A percentile compares a stretch with the other conserved stretches of the same genome.
These are phyloP conservation scores for Physocephala rufipes DNA, from an alignment of 2,888 invertebrate genomes.

Conservation along the genomic window DNA sequence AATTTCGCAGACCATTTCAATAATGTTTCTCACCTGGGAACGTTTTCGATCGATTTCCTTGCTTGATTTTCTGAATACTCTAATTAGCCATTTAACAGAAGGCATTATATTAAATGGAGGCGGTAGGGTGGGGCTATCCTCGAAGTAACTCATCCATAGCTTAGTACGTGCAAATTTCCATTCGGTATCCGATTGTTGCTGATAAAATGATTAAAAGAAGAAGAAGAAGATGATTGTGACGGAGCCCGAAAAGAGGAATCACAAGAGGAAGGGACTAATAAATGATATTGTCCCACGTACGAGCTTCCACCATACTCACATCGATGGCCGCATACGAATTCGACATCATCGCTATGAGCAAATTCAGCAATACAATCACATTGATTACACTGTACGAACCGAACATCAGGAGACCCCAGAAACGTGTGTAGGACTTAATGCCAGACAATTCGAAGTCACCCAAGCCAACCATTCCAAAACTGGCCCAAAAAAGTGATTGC, in stretches of 20 bases:
- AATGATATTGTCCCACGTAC: no score
- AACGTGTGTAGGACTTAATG: slow-evolving; percentile 89
- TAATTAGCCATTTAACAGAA: slow-evolving; percentile 80
- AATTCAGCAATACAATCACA: slow-evolving; percentile 90
- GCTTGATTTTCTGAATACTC: slow-evolving; percentile 71
- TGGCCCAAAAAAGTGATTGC: slow-evolving; percentile 96
- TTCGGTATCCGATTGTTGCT: slow-evolving; percentile 94
- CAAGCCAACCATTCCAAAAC: slow-evolving; percentile 91
- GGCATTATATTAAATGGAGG: slow-evolving; percentile 95
- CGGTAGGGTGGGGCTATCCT: slow-evolving; percentile 88
- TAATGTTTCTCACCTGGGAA: slow-evolving; percentile 55
- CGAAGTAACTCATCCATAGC: slow-evolving; percentile 96
- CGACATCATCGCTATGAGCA: slow-evolving; percentile 98
- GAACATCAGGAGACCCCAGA: slow-evolving; percentile 96
- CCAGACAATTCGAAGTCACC: slow-evolving; percentile 88
- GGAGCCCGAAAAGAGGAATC: slow-evolving; percentile 9
- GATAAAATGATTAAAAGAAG: not conserved
- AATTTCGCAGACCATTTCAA: not conserved
- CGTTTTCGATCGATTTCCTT: slow-evolving; percentile 65
- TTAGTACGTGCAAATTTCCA: slow-evolving; percentile 97
- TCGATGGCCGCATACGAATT: slow-evolving; percentile 93
- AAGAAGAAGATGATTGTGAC: slow-evolving; percentile 11
- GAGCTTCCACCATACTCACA: no score
- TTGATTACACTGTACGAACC: slow-evolving; percentile 95
- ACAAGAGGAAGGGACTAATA: no score